phyloP scores from a whole-genome alignment of 1,140 invertebrate species.

The Neodiprion pinetum region DNA sequence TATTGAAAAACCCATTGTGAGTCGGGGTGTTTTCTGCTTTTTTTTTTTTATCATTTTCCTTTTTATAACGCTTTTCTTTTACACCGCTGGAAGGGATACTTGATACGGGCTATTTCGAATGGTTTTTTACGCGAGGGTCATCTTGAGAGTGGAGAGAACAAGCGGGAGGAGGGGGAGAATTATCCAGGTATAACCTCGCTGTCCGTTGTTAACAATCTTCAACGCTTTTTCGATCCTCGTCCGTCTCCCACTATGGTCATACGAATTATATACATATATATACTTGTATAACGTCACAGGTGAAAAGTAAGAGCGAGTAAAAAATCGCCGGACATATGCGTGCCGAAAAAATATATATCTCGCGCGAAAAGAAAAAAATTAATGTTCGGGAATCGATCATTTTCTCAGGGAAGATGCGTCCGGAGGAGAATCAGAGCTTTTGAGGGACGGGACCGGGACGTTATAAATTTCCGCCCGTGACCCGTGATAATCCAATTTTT shows the following conservation, averaged over 20 bases:
- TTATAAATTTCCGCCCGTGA: no score
- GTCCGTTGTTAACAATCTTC: no score
- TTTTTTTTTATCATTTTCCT: no score
- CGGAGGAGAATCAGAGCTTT: not conserved
- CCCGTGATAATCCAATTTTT: not conserved
- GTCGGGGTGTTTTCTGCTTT: not conserved
- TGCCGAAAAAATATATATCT: no score
- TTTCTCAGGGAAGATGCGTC: not conserved
- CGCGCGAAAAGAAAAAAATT: not conserved
- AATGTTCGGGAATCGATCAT: not conserved
- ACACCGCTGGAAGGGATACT: not conserved
- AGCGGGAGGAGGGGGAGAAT: not conserved
- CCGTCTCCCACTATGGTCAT: no score
- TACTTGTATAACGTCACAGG: no score
- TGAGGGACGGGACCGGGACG: not conserved
- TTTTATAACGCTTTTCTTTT: not conserved
- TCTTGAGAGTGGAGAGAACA: not conserved
- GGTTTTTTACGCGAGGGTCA: not conserved
- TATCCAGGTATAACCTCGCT: not conserved
- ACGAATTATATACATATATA: no score
- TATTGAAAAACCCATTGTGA: constrained; percentile 1
- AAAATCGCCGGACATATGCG: no score
- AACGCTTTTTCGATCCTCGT: no score
- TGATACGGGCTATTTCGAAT: constrained; percentile 1
- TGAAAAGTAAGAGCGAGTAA: no score